These are phyloP conservation scores for Pseudoatta argentina DNA, from an alignment of 1,140 invertebrate species.

Conservation along the genomic window DNA sequence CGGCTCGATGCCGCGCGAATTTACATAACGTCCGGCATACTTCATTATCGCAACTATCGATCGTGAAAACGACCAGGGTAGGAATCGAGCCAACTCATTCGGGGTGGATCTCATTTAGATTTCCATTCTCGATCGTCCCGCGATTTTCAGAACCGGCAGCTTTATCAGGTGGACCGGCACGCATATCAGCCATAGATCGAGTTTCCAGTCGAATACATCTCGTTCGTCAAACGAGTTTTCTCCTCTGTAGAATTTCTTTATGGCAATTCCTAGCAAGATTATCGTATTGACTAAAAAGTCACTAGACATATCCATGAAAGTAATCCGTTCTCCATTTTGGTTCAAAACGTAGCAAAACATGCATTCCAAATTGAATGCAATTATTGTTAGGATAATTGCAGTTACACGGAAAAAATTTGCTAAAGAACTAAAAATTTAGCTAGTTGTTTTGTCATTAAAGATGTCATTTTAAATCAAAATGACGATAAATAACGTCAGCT, in stretches of 20 bases:
- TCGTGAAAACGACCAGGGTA: constrained; percentile 28
- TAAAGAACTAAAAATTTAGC: too few species aligned
- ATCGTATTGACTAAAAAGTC: constrained; percentile 37
- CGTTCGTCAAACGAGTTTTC: constrained; percentile 23
- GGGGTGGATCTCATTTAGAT: constrained; percentile 6
- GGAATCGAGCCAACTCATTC: constrained; percentile 6
- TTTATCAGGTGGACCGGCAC: neutral
- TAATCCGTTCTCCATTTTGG: too few species aligned
- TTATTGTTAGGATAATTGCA: too few species aligned
- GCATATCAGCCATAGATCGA: constrained; percentile 50
- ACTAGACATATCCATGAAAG: too few species aligned
- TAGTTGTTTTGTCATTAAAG: too few species aligned
- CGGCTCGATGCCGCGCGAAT: constrained; percentile 43
- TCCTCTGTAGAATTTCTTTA: constrained; percentile 68
- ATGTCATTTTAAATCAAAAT: too few species aligned
- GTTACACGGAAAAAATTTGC: too few species aligned
- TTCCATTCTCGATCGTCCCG: constrained; percentile 11
- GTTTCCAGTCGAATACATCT: constrained; percentile 62
- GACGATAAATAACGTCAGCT: too few species aligned
- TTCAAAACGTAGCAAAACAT: too few species aligned
- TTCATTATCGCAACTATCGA: constrained; percentile 55
- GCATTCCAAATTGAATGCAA: too few species aligned
- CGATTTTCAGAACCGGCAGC: constrained; percentile 4
- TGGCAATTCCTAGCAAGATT: constrained; percentile 76
- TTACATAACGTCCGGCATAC: constrained; percentile 47